Evolutionary conservation across 2,113 vertebrate genomes (phyloP).

Genomic region (Cebidichthys violaceus): DNA sequence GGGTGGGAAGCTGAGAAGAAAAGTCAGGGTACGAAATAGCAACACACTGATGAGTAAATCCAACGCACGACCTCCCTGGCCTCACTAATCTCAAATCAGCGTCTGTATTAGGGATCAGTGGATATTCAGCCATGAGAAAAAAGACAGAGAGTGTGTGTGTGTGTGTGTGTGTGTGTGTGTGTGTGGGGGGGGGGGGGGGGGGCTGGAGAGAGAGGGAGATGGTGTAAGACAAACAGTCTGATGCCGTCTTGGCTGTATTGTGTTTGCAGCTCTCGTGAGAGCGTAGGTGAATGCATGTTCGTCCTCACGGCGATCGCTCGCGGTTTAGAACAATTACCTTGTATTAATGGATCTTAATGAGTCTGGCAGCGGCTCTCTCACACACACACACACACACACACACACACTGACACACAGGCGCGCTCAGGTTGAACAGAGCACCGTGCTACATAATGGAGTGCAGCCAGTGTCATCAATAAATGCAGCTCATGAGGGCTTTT

Average conservation of each 20-base stretch:
- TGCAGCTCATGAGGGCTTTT: slow-evolving; percentile 38
- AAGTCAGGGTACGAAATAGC: slow-evolving; percentile 41
- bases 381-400: not conserved
- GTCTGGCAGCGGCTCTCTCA: slow-evolving; percentile 26
- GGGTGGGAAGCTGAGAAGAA: slow-evolving; percentile 30
- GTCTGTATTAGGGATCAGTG: slow-evolving; percentile 63
- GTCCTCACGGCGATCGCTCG: slow-evolving; percentile 40
- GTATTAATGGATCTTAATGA: slow-evolving; percentile 51
- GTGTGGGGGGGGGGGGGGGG: not conserved
- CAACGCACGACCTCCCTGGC: slow-evolving; percentile 41
- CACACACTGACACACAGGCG: not conserved
- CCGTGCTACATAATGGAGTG: slow-evolving; percentile 28
- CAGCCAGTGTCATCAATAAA: slow-evolving; percentile 48
- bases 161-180: too few relatives aligned
- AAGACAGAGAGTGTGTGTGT: slow-evolving; percentile 2
- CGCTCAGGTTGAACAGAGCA: slow-evolving; percentile 5
- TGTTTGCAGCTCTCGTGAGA: slow-evolving; percentile 7
- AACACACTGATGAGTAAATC: slow-evolving; percentile 49
- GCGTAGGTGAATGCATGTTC: slow-evolving; percentile 21
- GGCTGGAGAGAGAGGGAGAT: not conserved
- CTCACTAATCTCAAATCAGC: slow-evolving; percentile 55
- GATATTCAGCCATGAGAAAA: slow-evolving; percentile 62
- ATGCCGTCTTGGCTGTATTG: slow-evolving; percentile 18
- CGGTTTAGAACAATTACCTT: slow-evolving; percentile 26
- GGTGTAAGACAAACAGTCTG: slow-evolving; percentile 6